Evolutionary conservation across 2,888 invertebrate genomes (phyloP), one percentile per base, ranked within the genome.

Genomic region (Metellina segmentata): DNA sequence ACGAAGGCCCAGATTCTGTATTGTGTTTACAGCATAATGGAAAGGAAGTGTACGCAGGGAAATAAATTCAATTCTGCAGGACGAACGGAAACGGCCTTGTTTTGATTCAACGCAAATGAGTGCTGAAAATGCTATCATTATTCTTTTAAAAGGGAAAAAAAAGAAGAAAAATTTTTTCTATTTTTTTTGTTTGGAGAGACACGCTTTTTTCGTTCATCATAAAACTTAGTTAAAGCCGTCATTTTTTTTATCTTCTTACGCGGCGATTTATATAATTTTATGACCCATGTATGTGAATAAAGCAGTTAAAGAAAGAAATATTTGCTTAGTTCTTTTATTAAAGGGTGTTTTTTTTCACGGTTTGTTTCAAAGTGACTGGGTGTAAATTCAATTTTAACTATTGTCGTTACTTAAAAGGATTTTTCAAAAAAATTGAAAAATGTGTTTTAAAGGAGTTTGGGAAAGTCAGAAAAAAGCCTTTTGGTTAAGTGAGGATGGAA

Each of bases 41-140:
- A 87, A 20, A 71, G 34, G 78, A 85, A 78, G 16, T 78, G 78
- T 85, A 61, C 9, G n/a, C 16, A 82, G 49, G 49, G 83, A 89
- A 89, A 78, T 79, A 90, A 90, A 85, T 83, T 90, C 75, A 90
- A 90, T 90, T 90, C 79, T 70, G n/a, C 69, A 34, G 48, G 52
- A 11, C 48, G 71, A 79, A 61, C 53, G 78, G 89, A 90, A 90
- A 85, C 49, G n/a, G 83, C 85, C 85, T 85, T 90, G 85, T 90
- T 90, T 90, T 85, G 85, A 90, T 81, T 90, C 72, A 8, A 72
- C 53, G 78, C 72, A 85, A 89, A 83, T 85, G 83, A 79, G 78
- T 20, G n/a, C 53, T 53, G 72, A 90, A 90, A 90, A 85, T 72
- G 71, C 34, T 69, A 71, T 71, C 78, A 83, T 90, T 89, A 89